Evolutionary conservation across 1,140 invertebrate genomes (phyloP), one percentile per base, ranked within the genome.

Genomic region (Trachymyrmex septentrionalis): DNA sequence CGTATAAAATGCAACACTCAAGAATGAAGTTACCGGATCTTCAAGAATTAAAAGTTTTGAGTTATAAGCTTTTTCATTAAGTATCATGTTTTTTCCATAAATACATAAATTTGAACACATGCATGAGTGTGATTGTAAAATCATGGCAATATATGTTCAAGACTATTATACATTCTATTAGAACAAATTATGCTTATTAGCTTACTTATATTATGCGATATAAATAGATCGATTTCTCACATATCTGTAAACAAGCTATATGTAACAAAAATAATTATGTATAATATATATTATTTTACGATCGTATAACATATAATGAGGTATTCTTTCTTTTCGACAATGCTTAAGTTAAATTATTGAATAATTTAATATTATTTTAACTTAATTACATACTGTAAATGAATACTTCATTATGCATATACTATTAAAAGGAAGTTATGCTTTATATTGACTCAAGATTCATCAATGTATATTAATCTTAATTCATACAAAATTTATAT

Each of bases 1-100:
- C 24, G n/a, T 86, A 81, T 81, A 81, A 81, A 81, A 86, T 81
- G 76, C 75, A 85, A 85, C 21, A 48, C 24, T 59, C 9, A 69
- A 59, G 9, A 66, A 34, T 81, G 12, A 81, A 73, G 50, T 72
- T 82, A 61, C 19, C n/a, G 0, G 10, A 50, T 75, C n/a, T 50
- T 50, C 6, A 72, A 63, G 21, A 59, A 21, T 30, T 72, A 48
- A 75, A 21, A 6, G 27, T 50, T 19, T 73, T 16, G 9, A 3
- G 48, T 16, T n/a, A 48, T 44, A 81, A 27, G 1, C 3, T 3
- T 53, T 10, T 21, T 72, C 69, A 50, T 72, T n/a, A 24, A 10
- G n/a, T 59, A 72, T 59, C 14, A 7, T n/a, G 2, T n/a, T 59
- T 57, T 24, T 30, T 38, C 5, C 27, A 34, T 34, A 34, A 34